Evolutionary conservation across 1,140 invertebrate genomes (phyloP), one percentile per base, ranked within the genome.

Genomic region (Linepithema humile): DNA sequence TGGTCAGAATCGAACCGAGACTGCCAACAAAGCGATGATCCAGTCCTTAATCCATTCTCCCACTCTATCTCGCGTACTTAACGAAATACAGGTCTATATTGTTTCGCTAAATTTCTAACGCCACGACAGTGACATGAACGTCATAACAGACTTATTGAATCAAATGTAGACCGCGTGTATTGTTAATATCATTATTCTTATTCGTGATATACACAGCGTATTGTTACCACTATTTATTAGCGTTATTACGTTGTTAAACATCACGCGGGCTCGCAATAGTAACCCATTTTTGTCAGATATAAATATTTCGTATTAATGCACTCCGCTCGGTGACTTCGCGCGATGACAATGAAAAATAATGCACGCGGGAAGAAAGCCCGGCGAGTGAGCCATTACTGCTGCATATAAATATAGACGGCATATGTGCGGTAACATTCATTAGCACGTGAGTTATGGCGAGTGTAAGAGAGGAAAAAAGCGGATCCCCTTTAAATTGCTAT

Each of bases 271-370:
- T 50, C 64, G 64, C 65, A 80, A 55, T 48, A 65, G 23, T 80
- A 80, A 55, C 35, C 50, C 32, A 35, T 26, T 80, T 55, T 55
- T 29, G 23, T 2, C 48, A 55, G 32, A 57, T 80, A 53, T 57
- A 80, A 80, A 70, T 80, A 80, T 80, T 53, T 29, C n/a, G 48
- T 70, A 80, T 80, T 80, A 80, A 80, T 69, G 75, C 38, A 55
- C 50, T 77, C 29, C 29, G 4, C 40, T 35, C 59, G 59, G 59
- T 15, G 12, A 40, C 32, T 65, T 40, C 48, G 12, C 75, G 75
- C 48, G 64, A 29, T 50, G 62, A 80, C 64, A 80, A 53, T 64
- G 64, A 80, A 80, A 80, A 80, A 80, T 80, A 80, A 80, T 70
- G 75, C 67, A 43, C 26, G 48, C 64, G 48, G 9, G 12, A 80